phyloP scores from a whole-genome alignment of 92 coral and sea anemone genomes.

The Paramuricea clavata region DNA sequence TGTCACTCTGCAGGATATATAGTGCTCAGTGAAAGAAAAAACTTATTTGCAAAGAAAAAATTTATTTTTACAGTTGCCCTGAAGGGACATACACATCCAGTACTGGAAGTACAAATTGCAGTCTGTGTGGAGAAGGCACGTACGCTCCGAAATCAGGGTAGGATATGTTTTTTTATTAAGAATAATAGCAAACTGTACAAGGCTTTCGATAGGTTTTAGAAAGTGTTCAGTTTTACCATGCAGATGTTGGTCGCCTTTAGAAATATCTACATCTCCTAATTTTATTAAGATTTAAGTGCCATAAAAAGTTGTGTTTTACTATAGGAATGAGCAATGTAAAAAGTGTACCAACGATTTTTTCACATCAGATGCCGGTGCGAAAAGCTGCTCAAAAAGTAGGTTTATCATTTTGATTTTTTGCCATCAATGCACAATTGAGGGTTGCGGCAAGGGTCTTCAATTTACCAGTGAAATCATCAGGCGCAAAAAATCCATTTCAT shows the following conservation, averaged over 20 bases:
- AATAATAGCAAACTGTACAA: too few relatives aligned
- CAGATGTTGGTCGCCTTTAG: too few relatives aligned
- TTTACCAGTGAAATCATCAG: too few relatives aligned
- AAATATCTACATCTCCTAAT: too few relatives aligned
- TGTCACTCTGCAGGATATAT: not conserved
- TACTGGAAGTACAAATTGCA: conserved; percentile 28
- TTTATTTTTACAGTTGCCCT: conserved; percentile 20
- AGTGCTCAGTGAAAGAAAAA: not conserved
- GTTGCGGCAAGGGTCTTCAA: too few relatives aligned
- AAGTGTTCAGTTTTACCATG: too few relatives aligned
- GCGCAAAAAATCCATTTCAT: too few relatives aligned
- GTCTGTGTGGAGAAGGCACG: conserved; percentile 28
- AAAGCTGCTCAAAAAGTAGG: conserved; percentile 39
- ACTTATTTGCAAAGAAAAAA: not conserved
- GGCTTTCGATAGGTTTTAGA: too few relatives aligned
- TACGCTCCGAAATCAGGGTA: conserved; percentile 37
- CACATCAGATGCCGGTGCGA: conserved; percentile 38
- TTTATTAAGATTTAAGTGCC: not conserved
- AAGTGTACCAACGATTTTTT: conserved; percentile 30
- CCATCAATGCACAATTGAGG: too few relatives aligned
- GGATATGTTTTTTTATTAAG: not conserved
- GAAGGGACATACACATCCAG: conserved; percentile 22
- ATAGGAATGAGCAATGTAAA: conserved; percentile 1
- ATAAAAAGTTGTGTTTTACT: not conserved
- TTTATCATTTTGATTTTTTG: not conserved